A percentile compares a stretch with the other conserved stretches of the same genome.
Evolutionary conservation across 1,140 invertebrate species (phyloP).

Genomic region (Mylabris phalerata): DNA sequence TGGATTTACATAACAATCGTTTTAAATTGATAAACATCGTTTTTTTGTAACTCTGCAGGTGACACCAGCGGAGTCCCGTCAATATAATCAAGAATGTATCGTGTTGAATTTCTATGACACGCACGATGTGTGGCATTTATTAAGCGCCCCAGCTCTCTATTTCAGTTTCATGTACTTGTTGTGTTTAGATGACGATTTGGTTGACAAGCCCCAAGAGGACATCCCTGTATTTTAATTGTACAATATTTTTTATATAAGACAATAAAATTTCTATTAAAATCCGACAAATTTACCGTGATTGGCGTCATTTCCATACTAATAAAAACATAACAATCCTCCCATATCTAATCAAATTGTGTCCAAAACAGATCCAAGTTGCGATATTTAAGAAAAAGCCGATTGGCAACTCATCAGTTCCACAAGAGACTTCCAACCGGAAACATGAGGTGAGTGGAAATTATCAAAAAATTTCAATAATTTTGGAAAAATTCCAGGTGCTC

Average conservation of each 20-base stretch:
- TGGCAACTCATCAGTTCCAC: no score
- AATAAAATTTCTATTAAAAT: no score
- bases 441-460: no score
- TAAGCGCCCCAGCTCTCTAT: slow-evolving; percentile 61
- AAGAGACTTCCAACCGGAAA: no score
- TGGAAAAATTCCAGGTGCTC: no score
- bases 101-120: slow-evolving; percentile 63
- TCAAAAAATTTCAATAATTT: not conserved
- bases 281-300: no score
- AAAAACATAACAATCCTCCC: no score
- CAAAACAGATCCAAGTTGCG: no score
- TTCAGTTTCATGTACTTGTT: slow-evolving; percentile 58
- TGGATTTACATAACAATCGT: not conserved
- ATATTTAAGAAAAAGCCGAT: no score
- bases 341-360: no score
- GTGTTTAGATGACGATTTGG: slow-evolving; percentile 38
- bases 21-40: not conserved
- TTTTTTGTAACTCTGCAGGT: slow-evolving; percentile 37
- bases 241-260: not conserved
- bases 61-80: slow-evolving; percentile 57
- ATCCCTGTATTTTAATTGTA: slow-evolving; percentile 30
- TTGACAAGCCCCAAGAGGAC: slow-evolving; percentile 23
- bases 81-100: slow-evolving; percentile 56
- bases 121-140: slow-evolving; percentile 68
- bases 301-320: no score